Evolutionary conservation across 2,113 vertebrate genomes (phyloP), one percentile per base, ranked within the genome.

Genomic region (Ciconia stormi): DNA sequence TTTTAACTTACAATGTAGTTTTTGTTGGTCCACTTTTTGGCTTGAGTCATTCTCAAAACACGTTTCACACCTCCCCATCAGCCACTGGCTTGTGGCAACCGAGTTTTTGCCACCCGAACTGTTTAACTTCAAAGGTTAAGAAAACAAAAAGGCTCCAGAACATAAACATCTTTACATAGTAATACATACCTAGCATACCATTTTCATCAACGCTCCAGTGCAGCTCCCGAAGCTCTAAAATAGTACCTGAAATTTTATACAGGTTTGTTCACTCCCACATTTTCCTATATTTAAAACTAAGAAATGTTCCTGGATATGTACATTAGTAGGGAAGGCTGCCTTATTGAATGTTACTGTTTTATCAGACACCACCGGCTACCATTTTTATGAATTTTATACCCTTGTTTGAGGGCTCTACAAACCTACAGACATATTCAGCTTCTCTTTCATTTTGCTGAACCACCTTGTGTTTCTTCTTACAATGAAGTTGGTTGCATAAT

Each of bases 71-170:
- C 61, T 82, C 46, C 63, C 47, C 55, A 34, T 66, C 91, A 95
- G 50, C 82, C 76, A 74, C 29, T 42, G 80, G 36, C 36, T 94
- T 83, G 76, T 95, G 82, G 59, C 80, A 87, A 81, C 42, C 0
- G 2, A 81, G 50, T 69, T 96, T 94, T 92, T 95, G 80, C 86
- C 89, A 92, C 94, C 29, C n/a, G 4, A 94, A 70, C 79, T 96
- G 55, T 70, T 66, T 79, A 87, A 78, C 85, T 87, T 88, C 27
- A 69, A 56, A 63, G 55, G 69, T 86, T 82, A 96, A 93, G 72
- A 94, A 95, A 94, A 83, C 79, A 93, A 76, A 89, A 85, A 34
- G 47, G 49, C 56, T 87, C 40, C 53, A 58, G 66, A 95, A 72
- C 49, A 94, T 88, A 87, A 94, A 85, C 26, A 74, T 85, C 62